Evolutionary conservation across 2,797 vertebrate genomes (phyloP).

Genomic region (Anguilla anguilla): DNA sequence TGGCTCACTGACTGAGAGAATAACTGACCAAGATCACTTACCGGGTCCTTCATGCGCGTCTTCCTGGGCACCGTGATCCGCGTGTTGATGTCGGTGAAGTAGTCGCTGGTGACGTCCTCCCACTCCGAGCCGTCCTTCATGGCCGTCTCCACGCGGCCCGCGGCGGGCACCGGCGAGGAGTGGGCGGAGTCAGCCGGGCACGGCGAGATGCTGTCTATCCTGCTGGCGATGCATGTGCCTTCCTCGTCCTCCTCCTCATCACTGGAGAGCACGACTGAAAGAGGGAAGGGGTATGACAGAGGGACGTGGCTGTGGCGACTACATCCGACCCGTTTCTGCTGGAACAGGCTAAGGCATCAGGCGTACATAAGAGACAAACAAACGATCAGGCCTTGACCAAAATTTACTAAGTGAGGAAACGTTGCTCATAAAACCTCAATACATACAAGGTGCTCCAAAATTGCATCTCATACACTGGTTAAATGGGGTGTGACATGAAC

Average conservation of each 20-base stretch:
- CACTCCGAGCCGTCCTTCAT: slow-evolving; percentile 80
- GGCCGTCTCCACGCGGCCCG: slow-evolving; percentile 87
- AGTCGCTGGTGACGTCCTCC: slow-evolving; percentile 72
- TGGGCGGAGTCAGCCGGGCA: slow-evolving; percentile 87
- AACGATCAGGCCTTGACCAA: no score
- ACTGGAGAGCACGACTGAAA: slow-evolving; percentile 91
- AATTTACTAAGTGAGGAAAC: no score
- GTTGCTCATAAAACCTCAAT: no score
- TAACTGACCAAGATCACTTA: slow-evolving; percentile 54
- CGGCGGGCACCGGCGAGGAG: slow-evolving; percentile 86
- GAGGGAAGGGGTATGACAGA: neutral
- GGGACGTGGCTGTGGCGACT: neutral
- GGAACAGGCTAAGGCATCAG: neutral
- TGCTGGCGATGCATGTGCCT: slow-evolving; percentile 78
- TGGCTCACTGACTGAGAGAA: neutral
- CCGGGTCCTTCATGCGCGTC: slow-evolving; percentile 91
- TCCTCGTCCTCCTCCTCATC: slow-evolving; percentile 78
- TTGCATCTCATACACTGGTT: no score
- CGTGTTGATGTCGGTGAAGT: slow-evolving; percentile 78
- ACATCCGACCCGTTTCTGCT: neutral
- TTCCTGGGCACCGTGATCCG: slow-evolving; percentile 78
- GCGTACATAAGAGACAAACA: no score
- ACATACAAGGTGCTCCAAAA: no score
- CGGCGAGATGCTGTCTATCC: slow-evolving; percentile 85
- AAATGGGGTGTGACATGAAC: no score